Conservation (phyloP, 1,140 invertebrate genomes). For the Ylistrum balloti region DNA sequence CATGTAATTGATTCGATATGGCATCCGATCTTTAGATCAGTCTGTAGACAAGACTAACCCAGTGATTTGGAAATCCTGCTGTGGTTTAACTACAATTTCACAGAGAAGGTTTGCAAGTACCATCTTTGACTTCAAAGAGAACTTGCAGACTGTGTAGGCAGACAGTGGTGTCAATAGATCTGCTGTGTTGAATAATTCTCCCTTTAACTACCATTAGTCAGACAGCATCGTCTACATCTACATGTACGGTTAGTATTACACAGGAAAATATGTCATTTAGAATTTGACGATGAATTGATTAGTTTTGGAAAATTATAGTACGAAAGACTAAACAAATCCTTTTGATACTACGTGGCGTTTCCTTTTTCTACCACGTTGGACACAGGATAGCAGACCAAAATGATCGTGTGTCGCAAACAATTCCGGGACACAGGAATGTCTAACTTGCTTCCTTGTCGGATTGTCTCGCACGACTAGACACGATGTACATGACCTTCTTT, state of each 20-base stretch:
- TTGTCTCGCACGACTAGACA: background rate
- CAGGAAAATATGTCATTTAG: background rate
- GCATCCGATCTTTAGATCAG: background rate
- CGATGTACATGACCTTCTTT: background rate
- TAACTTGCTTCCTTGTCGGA: background rate
- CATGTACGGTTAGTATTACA: constrained; percentile 9
- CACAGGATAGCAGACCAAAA: background rate
- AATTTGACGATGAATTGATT: background rate
- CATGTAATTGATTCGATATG: background rate
- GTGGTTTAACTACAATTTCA: background rate
- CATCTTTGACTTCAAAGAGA: background rate
- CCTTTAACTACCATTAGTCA: constrained; percentile 38
- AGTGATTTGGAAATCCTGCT: background rate
- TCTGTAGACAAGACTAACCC: background rate
- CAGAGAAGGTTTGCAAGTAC: background rate
- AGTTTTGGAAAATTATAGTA: background rate
- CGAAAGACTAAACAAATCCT: too few species aligned
- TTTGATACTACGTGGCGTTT: too few species aligned
- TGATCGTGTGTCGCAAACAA: background rate
- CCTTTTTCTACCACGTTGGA: too few species aligned
- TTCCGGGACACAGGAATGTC: background rate
- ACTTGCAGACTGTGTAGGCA: background rate
- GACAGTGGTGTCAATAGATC: background rate
- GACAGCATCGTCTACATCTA: background rate
- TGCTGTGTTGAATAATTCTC: constrained; percentile 20